Percentiles rank a stretch among this genome's conserved stretches.
phyloP scores from a whole-genome alignment of 2,888 invertebrate genomes.

The Bellardia bayeri region DNA sequence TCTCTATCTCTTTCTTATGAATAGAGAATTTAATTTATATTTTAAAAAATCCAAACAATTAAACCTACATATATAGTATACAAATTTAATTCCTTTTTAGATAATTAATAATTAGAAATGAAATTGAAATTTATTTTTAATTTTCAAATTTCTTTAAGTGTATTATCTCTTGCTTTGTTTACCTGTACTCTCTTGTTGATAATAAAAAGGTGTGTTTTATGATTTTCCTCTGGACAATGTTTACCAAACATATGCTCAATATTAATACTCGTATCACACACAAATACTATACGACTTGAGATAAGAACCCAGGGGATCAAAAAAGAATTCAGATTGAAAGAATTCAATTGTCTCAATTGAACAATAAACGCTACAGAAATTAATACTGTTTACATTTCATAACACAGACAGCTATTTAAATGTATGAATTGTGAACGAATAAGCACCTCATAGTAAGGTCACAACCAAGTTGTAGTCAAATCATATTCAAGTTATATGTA shows the following conservation, averaged over 20 bases:
- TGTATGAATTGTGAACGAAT: neutral
- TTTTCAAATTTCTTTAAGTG: conserved; percentile 12
- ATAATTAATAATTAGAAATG: too few species aligned
- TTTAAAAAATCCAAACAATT: too few species aligned
- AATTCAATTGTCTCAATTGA: conserved; percentile 63
- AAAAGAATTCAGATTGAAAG: conserved; percentile 49
- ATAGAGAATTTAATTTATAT: too few species aligned
- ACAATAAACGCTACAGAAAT: conserved; percentile 60
- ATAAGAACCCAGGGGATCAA: conserved; percentile 41
- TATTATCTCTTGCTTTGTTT: neutral
- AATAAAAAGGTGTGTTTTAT: conserved; percentile 52
- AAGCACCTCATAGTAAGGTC: too few species aligned
- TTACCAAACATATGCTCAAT: conserved; percentile 23
- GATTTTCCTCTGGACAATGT: conserved; percentile 40
- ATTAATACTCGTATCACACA: conserved; percentile 1
- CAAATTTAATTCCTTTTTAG: neutral
- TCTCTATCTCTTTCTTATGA: too few species aligned
- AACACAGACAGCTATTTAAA: conserved; percentile 22
- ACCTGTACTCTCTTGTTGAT: neutral
- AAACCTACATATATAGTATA: too few species aligned
- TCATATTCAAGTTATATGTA: too few species aligned
- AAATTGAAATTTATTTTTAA: too few species aligned
- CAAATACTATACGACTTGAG: conserved; percentile 12
- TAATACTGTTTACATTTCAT: conserved; percentile 61
- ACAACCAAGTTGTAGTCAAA: too few species aligned